Percentiles rank a stretch among this genome's conserved stretches.
phyloP scores from a whole-genome alignment of 2,113 vertebrate genomes.

The Cephalopterus ornatus region DNA sequence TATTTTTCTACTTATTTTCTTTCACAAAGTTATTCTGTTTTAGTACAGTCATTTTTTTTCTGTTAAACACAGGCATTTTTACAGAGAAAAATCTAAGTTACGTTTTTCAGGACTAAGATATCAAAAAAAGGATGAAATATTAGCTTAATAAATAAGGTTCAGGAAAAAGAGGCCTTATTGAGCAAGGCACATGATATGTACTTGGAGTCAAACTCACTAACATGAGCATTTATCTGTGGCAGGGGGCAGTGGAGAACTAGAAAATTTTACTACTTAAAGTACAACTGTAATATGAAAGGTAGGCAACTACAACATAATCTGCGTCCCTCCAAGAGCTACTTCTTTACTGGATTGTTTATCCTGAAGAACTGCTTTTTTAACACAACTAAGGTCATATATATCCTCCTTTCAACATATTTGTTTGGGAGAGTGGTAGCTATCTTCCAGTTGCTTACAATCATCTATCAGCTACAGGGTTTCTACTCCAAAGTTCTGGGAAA shows the following conservation, averaged over 20 bases:
- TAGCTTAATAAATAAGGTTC: neutral
- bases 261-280: neutral
- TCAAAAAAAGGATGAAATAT: neutral
- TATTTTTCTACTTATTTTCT: neutral
- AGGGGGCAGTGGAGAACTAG: neutral
- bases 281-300: neutral
- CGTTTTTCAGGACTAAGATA: neutral
- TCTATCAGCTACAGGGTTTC: neutral
- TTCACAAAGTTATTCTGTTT: neutral
- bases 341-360: neutral
- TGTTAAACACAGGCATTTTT: neutral
- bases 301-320: neutral
- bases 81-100: neutral
- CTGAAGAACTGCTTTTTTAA: neutral
- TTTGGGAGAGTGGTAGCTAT: neutral
- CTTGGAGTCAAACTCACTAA: neutral
- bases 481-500: neutral
- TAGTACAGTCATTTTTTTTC: neutral
- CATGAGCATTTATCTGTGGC: neutral
- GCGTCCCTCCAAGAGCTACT: neutral
- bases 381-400: neutral
- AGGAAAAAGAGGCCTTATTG: neutral
- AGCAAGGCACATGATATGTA: fast-evolving
- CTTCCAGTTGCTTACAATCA: neutral
- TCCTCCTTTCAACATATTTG: neutral